Conservation (phyloP, 2,888 invertebrate genomes). For the Tetrapedia diversipes region DNA sequence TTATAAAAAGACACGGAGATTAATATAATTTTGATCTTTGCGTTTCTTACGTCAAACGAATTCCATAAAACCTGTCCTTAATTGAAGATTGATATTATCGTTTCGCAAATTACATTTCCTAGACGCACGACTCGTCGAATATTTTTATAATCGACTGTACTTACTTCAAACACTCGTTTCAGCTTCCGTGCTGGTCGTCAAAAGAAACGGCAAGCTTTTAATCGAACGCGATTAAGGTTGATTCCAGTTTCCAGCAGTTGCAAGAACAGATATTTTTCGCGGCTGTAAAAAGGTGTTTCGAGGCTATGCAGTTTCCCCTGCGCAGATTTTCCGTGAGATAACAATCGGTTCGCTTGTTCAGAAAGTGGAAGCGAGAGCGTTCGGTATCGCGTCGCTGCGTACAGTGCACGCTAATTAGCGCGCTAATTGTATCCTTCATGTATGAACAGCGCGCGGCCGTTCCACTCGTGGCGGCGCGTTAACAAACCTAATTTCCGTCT, state of each 20-base stretch:
- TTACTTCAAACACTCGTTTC: too few species aligned
- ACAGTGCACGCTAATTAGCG: constrained; percentile 60
- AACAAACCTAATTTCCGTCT: constrained; percentile 68
- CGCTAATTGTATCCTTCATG: constrained; percentile 65
- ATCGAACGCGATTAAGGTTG: too few species aligned
- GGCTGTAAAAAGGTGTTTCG: constrained; percentile 8
- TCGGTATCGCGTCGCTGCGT: constrained; percentile 19
- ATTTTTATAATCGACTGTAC: too few species aligned
- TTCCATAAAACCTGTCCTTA: too few species aligned
- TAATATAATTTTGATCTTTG: too few species aligned
- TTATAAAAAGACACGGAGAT: too few species aligned
- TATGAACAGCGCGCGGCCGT: constrained; percentile 61
- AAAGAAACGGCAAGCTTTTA: too few species aligned
- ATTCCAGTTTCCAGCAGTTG: too few species aligned
- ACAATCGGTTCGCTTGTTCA: constrained; percentile 16
- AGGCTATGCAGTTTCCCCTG: neutral
- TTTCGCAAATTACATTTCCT: too few species aligned
- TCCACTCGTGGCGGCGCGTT: constrained; percentile 57
- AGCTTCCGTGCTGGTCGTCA: too few species aligned
- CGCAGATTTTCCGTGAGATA: constrained; percentile 26
- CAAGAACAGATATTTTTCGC: neutral
- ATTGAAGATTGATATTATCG: too few species aligned
- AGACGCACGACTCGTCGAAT: too few species aligned
- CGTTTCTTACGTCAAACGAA: neutral
- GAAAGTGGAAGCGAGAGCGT: constrained; percentile 28